Conservation (phyloP, 1,140 invertebrate genomes). For the Scylla paramamosain region DNA sequence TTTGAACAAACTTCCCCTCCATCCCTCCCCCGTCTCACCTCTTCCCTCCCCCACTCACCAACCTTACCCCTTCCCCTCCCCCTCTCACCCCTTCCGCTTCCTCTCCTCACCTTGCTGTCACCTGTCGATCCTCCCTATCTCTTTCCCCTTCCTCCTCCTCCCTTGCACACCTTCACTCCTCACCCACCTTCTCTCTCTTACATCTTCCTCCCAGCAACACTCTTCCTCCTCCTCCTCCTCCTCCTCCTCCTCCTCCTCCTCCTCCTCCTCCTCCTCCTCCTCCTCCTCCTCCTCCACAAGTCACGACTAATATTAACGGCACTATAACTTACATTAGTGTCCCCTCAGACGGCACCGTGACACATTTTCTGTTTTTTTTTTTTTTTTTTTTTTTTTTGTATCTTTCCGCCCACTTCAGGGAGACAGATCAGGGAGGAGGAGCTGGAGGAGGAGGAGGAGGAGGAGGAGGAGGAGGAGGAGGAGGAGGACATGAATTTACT, state of each 20-base stretch:
- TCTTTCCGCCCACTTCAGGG: neutral
- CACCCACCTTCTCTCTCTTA: neutral
- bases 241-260: neutral
- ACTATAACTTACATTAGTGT: slow-evolving; percentile 24
- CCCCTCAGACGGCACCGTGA: neutral
- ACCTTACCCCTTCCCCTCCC: neutral
- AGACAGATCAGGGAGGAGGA: neutral
- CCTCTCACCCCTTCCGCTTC: neutral
- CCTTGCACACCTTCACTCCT: neutral
- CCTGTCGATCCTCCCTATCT: neutral
- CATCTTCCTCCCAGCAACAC: neutral
- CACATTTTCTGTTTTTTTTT: neutral
- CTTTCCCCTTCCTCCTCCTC: neutral
- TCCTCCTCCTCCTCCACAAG: neutral
- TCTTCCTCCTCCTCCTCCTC: neutral
- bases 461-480: too few relatives aligned
- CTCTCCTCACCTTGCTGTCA: neutral
- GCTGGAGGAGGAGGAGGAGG: neutral
- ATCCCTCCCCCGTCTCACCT: too few relatives aligned
- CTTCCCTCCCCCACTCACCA: neutral
- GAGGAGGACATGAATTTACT: too few relatives aligned
- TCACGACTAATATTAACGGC: slow-evolving; percentile 2
- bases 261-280: neutral
- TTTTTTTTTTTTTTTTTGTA: neutral
- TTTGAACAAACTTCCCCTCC: too few relatives aligned